Evolutionary conservation across 2,797 vertebrate genomes (phyloP).

Genomic region (Dryobates pubescens): DNA sequence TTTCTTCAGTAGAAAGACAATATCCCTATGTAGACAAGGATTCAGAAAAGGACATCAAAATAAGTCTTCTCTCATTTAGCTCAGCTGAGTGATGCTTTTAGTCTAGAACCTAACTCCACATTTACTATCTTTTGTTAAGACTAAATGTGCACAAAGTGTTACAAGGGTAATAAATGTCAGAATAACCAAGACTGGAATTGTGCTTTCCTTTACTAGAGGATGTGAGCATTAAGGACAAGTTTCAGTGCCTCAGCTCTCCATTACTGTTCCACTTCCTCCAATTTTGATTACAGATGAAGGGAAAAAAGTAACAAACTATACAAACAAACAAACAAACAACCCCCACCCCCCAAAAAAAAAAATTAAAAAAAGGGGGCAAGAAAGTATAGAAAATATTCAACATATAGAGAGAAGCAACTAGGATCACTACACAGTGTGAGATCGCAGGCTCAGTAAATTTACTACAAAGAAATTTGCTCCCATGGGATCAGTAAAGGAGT

Average conservation of each 20-base stretch:
- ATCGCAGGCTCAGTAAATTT: not conserved
- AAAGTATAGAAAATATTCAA: not conserved
- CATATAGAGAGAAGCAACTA: not conserved
- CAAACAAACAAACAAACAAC: no score
- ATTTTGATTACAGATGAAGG: not conserved
- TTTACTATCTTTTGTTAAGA: not conserved
- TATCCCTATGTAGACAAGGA: not conserved
- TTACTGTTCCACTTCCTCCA: not conserved
- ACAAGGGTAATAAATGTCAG: not conserved
- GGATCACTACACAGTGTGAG: not conserved
- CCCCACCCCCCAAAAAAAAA: not conserved
- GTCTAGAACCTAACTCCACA: not conserved
- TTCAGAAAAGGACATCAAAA: not conserved
- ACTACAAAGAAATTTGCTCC: not conserved
- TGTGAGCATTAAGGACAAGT: not conserved
- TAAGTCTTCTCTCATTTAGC: not conserved
- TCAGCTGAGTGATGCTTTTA: not conserved
- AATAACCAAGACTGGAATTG: not conserved
- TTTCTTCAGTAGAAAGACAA: not conserved
- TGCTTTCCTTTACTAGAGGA: not conserved
- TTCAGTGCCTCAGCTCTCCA: not conserved
- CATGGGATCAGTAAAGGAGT: not conserved
- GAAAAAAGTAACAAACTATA: no score
- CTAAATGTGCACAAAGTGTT: not conserved
- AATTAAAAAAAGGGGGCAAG: not conserved